Base-by-base conservation (phyloP, 2,888 invertebrate species). In the Xestobium rufovillosum region DNA sequence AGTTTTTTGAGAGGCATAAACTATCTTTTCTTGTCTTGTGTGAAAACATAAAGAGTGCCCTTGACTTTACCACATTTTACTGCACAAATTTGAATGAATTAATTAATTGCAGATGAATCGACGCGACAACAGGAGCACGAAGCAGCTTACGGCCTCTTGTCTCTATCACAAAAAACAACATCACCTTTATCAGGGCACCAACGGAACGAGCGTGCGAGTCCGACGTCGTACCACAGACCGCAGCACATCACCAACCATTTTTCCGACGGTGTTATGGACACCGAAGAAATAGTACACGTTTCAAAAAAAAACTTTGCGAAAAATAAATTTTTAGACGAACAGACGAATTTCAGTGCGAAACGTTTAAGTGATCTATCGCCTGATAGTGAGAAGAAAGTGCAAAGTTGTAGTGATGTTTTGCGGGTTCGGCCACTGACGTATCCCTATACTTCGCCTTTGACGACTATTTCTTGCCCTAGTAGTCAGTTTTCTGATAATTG, bases 101-200 rank as follows among this genome's bases (percentile, higher is more conserved):
- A n/a, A n/a, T n/a, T n/a, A n/a, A n/a, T 78, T 64, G 70, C 73
- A 48, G 81, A 81, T 61, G 76, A 76, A 48, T 78, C 75, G 42
- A 81, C 80, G 4, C 69, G 80, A n/a, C 65, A 81, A 45, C 79
- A 79, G 51, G 89, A 89, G 61, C 86, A 87, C 51, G 89, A 89
- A 67, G 88, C 88, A 4, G 89, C 88, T 0, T 81, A 83, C 50
- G 83, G 88, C 56, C 66, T 90, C 39, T 63, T 90, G 26, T 84
- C 86, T 19, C 66, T 90, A 28, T 79, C 82, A 3, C 80, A 73
- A 49, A 69, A 69, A 39, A 68, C 65, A 11, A 48, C 3, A 38
- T 48, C 11, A 31, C 39, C 8, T 39, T 29, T 36, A 38, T 43
- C 38, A 41, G 40, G 13, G 29, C 37, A 37, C 28, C 38, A 15